phyloP scores from a whole-genome alignment of 2,113 vertebrate species.

The Platysteira castanea region DNA sequence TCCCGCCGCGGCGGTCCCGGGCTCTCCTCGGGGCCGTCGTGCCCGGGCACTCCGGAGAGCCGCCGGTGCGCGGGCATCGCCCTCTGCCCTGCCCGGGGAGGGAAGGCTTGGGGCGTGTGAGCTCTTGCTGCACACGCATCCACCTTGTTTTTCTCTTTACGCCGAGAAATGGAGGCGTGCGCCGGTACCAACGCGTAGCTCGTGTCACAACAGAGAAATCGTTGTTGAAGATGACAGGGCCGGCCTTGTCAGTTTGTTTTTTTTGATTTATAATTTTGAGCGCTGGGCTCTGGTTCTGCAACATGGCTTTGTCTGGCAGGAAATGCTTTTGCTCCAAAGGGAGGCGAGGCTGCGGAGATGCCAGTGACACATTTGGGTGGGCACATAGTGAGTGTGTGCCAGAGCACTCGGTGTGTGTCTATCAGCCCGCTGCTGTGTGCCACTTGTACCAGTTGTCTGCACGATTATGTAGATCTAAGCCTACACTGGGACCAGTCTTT shows the following conservation, averaged over 20 bases:
- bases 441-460: not conserved
- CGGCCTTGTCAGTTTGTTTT: not conserved
- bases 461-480: not conserved
- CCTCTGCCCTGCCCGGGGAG: not conserved
- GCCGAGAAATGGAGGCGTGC: not conserved
- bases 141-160: not conserved
- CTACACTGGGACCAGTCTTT: accelerated
- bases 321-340: not conserved
- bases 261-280: accelerated
- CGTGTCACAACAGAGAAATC: accelerated
- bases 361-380: accelerated
- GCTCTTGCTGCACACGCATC: not conserved
- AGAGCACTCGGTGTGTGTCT: not conserved
- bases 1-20: not conserved
- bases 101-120: accelerated
- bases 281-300: not conserved
- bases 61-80: not conserved
- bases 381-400: not conserved
- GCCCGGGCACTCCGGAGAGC: not conserved
- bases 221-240: not conserved
- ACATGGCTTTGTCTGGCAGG: not conserved
- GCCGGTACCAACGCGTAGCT: not conserved
- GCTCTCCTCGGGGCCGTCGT: not conserved
- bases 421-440: no score
- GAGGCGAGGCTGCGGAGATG: not conserved